phyloP scores from a whole-genome alignment of 2,888 invertebrate species.

The Parnassius apollo region DNA sequence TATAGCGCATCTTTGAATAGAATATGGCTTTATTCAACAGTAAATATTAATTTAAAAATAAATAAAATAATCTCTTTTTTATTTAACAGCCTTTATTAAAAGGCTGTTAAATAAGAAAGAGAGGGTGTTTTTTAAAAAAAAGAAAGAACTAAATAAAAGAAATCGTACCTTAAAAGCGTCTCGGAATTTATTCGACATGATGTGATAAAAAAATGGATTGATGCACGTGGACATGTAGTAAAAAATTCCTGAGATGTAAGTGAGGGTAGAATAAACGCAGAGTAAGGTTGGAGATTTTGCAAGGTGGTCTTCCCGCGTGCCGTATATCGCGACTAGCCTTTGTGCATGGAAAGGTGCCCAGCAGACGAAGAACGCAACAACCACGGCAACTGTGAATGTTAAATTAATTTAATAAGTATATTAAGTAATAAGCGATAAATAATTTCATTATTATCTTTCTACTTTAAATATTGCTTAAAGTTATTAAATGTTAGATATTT shows the following conservation, averaged over 20 bases:
- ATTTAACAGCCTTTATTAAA: no score
- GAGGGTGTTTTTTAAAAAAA: not conserved
- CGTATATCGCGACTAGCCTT: conserved; percentile 89
- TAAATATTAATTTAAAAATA: no score
- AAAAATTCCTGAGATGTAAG: conserved; percentile 92
- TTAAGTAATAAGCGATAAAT: no score
- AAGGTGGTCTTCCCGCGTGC: conserved; percentile 70
- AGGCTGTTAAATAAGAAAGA: no score
- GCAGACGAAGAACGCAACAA: conserved; percentile 93
- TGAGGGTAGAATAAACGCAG: conserved; percentile 85
- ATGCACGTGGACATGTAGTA: conserved; percentile 96
- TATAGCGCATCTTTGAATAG: no score
- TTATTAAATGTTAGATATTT: no score
- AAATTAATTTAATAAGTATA: not conserved
- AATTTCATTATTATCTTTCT: no score
- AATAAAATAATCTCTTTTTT: no score
- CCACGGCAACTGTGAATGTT: conserved; percentile 87
- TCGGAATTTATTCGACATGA: conserved; percentile 96
- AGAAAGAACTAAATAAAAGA: conserved; percentile 5
- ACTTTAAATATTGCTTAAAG: no score
- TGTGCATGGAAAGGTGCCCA: conserved; percentile 98
- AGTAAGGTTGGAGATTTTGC: conserved; percentile 69
- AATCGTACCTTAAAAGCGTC: conserved; percentile 92
- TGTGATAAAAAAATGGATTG: conserved; percentile 95
- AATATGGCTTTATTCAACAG: no score